phyloP scores from a whole-genome alignment of 2,797 vertebrate species.

The Pagetopsis macropterus region DNA sequence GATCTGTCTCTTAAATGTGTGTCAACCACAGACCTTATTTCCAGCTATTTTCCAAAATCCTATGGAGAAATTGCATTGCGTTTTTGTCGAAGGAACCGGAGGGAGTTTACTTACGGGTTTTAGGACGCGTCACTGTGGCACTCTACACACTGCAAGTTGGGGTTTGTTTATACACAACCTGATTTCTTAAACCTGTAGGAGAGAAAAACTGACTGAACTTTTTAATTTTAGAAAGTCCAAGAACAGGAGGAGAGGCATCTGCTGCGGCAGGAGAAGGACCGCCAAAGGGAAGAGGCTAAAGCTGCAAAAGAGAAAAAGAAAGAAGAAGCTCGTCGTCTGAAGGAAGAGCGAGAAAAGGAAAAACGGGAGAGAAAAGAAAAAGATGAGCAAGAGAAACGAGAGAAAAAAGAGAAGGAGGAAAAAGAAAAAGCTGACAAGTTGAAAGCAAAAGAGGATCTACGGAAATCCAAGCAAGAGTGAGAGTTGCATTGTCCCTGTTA shows the following conservation, averaged over 20 bases:
- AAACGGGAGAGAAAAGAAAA: slow-evolving; percentile 91
- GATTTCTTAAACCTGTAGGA: neutral
- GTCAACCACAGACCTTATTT: no score
- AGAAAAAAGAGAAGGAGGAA: slow-evolving; percentile 92
- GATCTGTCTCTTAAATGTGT: no score
- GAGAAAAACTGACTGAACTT: slow-evolving; percentile 6
- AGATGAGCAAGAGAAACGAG: slow-evolving; percentile 89
- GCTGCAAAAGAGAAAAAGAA: slow-evolving; percentile 87
- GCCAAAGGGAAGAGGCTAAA: slow-evolving; percentile 89
- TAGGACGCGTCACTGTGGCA: no score
- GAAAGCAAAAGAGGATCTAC: slow-evolving; percentile 92
- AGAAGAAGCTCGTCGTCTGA: slow-evolving; percentile 89
- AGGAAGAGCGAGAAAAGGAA: slow-evolving; percentile 88
- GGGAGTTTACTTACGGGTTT: no score
- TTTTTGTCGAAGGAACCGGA: no score
- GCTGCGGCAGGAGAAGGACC: slow-evolving; percentile 86
- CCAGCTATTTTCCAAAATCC: no score
- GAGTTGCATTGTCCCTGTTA: slow-evolving; percentile 54
- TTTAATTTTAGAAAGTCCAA: slow-evolving; percentile 66
- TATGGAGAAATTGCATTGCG: no score
- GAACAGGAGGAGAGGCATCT: slow-evolving; percentile 83
- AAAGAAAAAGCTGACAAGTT: slow-evolving; percentile 93
- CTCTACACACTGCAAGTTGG: neutral
- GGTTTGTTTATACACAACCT: neutral
- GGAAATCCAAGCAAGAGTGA: slow-evolving; percentile 94